phyloP scores from a whole-genome alignment of 2,888 invertebrate genomes.

The Chouioia cunea region DNA sequence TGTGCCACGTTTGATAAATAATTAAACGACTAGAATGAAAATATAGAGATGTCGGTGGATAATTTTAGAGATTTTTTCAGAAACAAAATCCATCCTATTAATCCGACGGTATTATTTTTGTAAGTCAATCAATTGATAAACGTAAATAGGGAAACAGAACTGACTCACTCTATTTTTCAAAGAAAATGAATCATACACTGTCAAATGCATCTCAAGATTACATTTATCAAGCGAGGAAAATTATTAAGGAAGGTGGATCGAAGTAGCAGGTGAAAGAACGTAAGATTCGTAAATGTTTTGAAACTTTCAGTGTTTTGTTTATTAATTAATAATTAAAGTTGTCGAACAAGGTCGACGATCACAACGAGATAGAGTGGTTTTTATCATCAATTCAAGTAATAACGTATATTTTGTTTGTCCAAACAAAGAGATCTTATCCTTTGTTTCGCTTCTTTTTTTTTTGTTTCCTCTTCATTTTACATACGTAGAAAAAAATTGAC shows the following conservation, averaged over 20 bases:
- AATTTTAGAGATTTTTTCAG: too few relatives aligned
- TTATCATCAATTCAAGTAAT: constrained; percentile 51
- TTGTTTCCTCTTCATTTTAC: too few relatives aligned
- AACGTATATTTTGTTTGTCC: constrained; percentile 47
- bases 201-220: too few relatives aligned
- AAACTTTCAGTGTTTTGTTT: constrained; percentile 57
- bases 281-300: constrained; percentile 39
- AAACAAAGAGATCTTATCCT: constrained; percentile 26
- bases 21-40: too few relatives aligned
- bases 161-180: too few relatives aligned
- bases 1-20: too few relatives aligned
- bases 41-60: too few relatives aligned
- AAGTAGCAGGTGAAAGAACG: neutral
- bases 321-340: constrained; percentile 60
- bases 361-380: constrained; percentile 63
- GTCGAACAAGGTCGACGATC: constrained; percentile 58
- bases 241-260: neutral
- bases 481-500: constrained; percentile 47
- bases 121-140: too few relatives aligned
- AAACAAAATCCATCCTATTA: too few relatives aligned
- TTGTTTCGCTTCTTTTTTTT: neutral
- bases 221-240: neutral
- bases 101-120: too few relatives aligned
- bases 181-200: too few relatives aligned
- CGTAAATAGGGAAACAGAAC: too few relatives aligned